Conservation (phyloP, 2,888 invertebrate genomes). For the Polia nebulosa region DNA sequence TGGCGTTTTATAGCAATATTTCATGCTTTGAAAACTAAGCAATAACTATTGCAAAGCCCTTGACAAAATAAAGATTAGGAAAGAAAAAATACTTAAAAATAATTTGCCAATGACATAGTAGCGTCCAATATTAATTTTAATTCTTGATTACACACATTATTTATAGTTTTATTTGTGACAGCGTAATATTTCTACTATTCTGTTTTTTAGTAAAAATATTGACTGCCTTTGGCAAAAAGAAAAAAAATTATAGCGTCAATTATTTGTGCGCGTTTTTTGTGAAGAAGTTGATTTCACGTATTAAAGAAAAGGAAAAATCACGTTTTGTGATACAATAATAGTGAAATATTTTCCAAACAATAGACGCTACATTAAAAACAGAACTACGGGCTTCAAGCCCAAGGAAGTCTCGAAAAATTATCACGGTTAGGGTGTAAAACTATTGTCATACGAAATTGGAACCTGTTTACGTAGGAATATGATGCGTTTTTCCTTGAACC, state of each 20-base stretch:
- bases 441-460: constrained; percentile 46
- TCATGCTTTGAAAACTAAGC: constrained; percentile 5
- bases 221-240: constrained; percentile 9
- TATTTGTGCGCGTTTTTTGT: neutral
- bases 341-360: constrained; percentile 11
- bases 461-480: constrained; percentile 59
- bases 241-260: too few relatives aligned
- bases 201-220: neutral
- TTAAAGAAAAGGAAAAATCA: neutral
- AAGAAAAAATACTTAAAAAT: neutral
- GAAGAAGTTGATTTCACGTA: neutral
- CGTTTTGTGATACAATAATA: too few relatives aligned
- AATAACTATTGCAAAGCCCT: constrained; percentile 8
- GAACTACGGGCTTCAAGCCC: neutral
- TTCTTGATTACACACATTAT: neutral
- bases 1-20: constrained; percentile 29
- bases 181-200: neutral
- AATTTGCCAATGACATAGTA: constrained; percentile 14
- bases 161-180: neutral
- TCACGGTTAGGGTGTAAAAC: constrained; percentile 20
- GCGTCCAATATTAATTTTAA: neutral
- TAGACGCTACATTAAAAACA: constrained; percentile 16
- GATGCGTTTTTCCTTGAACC: constrained; percentile 71
- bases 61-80: constrained; percentile 3
- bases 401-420: neutral